phyloP scores from a whole-genome alignment of 2,113 vertebrate species.

The Podarcis cretensis region DNA sequence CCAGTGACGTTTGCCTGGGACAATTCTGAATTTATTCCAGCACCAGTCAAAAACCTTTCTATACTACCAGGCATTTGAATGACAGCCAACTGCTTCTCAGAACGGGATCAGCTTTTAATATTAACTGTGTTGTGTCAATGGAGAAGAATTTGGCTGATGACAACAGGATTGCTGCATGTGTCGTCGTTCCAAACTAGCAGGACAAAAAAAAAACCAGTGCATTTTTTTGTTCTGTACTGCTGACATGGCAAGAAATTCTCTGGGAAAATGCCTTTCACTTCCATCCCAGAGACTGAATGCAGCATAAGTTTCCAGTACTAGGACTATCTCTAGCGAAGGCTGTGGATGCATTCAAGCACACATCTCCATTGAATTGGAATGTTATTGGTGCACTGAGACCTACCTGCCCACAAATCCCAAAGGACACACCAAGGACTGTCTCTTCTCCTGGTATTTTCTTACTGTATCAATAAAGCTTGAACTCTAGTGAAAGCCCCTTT shows the following conservation, averaged over 20 bases:
- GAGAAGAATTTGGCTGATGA: neutral
- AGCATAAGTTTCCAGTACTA: neutral
- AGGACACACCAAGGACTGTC: too few relatives aligned
- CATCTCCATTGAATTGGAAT: neutral
- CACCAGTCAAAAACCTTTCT: too few relatives aligned
- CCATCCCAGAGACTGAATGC: neutral
- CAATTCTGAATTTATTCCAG: too few relatives aligned
- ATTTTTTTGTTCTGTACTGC: neutral
- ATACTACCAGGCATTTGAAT: too few relatives aligned
- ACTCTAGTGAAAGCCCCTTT: neutral
- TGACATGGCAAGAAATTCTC: neutral
- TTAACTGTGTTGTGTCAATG: too few relatives aligned
- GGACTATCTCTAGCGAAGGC: neutral
- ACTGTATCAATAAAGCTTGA: fast-evolving
- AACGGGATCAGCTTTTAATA: too few relatives aligned
- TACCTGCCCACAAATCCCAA: neutral
- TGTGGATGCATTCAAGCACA: neutral
- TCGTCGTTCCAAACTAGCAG: neutral
- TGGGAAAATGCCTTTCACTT: neutral
- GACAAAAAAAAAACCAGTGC: too few relatives aligned
- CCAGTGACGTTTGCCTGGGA: too few relatives aligned
- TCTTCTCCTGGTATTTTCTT: neutral
- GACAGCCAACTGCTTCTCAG: too few relatives aligned
- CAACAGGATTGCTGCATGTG: neutral
- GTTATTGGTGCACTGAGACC: neutral